A percentile compares a stretch with the other conserved stretches of the same genome.
Conservation (phyloP, 2,113 vertebrate species). For the Ginglymostoma cirratum region DNA sequence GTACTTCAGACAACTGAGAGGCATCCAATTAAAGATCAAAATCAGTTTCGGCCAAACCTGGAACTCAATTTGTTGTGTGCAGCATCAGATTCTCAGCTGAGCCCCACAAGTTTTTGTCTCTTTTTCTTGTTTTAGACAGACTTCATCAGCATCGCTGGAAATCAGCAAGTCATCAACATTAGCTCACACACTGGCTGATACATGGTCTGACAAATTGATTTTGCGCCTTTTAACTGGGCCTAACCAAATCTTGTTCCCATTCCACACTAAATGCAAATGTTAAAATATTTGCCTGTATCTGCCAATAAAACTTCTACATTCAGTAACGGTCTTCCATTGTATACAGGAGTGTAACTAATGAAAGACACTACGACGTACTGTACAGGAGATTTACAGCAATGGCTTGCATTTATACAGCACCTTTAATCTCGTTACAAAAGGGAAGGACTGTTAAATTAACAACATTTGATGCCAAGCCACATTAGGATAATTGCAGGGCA, state of each 20-base stretch:
- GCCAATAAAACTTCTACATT: not conserved
- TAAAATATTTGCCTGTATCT: not conserved
- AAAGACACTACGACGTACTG: too few relatives aligned
- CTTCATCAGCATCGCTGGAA: not conserved
- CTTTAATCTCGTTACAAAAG: not conserved
- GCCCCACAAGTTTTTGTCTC: not conserved
- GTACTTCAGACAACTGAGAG: not conserved
- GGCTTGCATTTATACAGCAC: not conserved
- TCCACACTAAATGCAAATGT: not conserved
- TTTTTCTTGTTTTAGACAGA: not conserved
- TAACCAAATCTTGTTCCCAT: too few relatives aligned
- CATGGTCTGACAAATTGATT: not conserved
- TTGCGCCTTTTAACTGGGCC: not conserved
- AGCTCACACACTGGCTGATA: not conserved
- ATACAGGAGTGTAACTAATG: not conserved
- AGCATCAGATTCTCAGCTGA: not conserved
- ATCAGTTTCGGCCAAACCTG: not conserved
- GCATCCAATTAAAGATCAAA: too few relatives aligned
- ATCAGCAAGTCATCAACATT: not conserved
- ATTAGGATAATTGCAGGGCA: not conserved
- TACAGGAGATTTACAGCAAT: not conserved
- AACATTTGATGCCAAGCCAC: not conserved
- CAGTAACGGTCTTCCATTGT: not conserved
- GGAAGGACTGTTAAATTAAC: not conserved
- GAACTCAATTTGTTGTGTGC: not conserved